phyloP scores from a whole-genome alignment of 2,113 vertebrate genomes.

The Phalacrocorax pelagicus region DNA sequence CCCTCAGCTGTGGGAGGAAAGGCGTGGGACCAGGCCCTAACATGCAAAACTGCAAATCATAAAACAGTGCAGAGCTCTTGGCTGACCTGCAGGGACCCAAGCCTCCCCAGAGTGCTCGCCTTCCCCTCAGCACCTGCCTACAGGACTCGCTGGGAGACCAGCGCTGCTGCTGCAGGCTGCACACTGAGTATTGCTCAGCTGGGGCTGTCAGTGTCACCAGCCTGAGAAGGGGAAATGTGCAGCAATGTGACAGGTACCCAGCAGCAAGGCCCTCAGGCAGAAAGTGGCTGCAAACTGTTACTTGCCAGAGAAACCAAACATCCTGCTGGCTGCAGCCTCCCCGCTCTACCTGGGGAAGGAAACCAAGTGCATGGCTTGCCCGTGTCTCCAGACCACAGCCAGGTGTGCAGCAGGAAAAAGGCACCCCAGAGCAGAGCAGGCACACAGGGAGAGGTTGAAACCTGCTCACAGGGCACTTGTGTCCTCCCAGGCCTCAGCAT shows the following conservation, averaged over 20 bases:
- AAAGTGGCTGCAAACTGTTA: neutral
- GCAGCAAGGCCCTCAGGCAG: neutral
- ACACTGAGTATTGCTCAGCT: accelerated
- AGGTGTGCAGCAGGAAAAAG: neutral
- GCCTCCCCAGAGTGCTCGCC: neutral
- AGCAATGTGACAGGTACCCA: neutral
- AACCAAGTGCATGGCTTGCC: neutral
- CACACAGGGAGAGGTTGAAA: neutral
- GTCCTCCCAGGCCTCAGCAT: neutral
- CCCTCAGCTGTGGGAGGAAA: neutral
- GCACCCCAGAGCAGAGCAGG: neutral
- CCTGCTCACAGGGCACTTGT: neutral
- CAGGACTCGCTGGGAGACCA: accelerated
- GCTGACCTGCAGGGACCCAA: neutral
- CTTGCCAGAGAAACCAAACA: neutral
- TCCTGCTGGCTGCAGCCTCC: neutral
- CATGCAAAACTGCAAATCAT: neutral
- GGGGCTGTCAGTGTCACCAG: neutral
- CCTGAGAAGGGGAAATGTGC: neutral
- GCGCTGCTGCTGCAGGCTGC: neutral
- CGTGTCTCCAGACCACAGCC: neutral
- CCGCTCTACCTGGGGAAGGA: neutral
- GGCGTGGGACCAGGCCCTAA: neutral
- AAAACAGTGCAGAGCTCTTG: accelerated
- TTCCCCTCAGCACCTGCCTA: neutral